Conservation (phyloP, 2,797 vertebrate species). For the Alfaro cultratus region DNA sequence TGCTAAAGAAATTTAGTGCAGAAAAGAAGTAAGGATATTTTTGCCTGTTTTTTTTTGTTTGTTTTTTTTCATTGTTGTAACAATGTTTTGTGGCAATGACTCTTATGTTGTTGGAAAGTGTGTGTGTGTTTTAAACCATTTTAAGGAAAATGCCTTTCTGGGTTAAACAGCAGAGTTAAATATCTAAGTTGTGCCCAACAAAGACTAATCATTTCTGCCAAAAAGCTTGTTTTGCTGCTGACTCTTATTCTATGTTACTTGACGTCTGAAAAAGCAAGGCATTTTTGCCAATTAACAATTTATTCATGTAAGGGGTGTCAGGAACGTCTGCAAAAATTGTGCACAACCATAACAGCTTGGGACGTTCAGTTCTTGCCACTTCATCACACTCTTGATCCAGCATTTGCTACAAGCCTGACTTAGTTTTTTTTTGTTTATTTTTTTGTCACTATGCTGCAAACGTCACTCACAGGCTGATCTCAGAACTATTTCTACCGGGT, state of each 20-base stretch:
- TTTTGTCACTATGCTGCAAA: not conserved
- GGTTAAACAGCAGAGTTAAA: not conserved
- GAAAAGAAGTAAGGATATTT: not conserved
- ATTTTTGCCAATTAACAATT: not conserved
- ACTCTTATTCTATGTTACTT: not conserved
- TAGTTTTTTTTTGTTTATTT: not conserved
- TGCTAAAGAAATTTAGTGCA: not conserved
- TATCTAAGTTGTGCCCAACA: not conserved
- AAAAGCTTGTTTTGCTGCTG: not conserved
- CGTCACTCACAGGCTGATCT: not conserved
- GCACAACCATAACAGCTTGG: not conserved
- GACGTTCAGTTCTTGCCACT: not conserved
- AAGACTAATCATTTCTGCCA: not conserved
- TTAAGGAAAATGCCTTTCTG: not conserved
- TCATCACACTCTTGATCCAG: not conserved
- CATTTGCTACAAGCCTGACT: not conserved
- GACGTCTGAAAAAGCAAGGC: not conserved
- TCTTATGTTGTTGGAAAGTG: not conserved
- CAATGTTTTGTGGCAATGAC: not conserved
- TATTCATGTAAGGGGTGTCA: not conserved
- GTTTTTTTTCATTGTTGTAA: not conserved
- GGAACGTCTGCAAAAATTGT: not conserved
- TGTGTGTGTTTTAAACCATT: not conserved
- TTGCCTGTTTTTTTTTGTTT: not conserved
- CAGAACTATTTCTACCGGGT: not conserved